These are phyloP conservation scores for Prunella strophiata DNA, from an alignment of 2,797 vertebrate genomes.

Conservation along the genomic window DNA sequence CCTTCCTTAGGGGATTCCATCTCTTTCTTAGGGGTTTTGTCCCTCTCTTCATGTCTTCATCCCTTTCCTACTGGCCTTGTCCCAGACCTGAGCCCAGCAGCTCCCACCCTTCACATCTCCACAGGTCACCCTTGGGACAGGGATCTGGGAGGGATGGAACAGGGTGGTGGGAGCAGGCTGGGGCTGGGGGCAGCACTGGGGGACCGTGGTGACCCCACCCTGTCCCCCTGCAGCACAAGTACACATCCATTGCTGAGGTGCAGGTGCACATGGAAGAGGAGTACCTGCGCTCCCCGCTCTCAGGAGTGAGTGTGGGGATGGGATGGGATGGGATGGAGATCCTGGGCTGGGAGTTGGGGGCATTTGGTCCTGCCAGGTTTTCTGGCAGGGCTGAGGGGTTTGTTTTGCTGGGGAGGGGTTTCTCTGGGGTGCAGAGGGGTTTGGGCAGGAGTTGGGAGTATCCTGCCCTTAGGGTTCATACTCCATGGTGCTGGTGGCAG, in stretches of 20 bases:
- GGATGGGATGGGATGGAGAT: neutral
- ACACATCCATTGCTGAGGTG: conserved; percentile 93
- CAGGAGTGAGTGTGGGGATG: conserved; percentile 82
- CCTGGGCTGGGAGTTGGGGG: neutral
- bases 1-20: neutral
- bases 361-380: neutral
- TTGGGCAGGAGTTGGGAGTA: neutral
- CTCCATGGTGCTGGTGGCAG: accelerated
- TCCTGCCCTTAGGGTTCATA: neutral
- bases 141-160: neutral
- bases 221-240: conserved; percentile 87
- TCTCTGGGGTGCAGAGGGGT: neutral
- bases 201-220: accelerated
- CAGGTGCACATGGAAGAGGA: conserved; percentile 95
- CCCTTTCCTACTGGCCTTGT: neutral
- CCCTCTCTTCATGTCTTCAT: neutral
- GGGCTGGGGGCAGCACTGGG: neutral
- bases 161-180: neutral
- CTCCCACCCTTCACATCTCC: neutral
- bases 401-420: neutral
- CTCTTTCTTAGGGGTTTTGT: neutral
- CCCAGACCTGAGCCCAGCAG: neutral
- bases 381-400: neutral
- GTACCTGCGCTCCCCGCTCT: conserved; percentile 93
- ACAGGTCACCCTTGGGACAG: neutral